Percentiles rank a stretch among this genome's conserved stretches.
These are phyloP conservation scores for Oriolus oriolus DNA, from an alignment of 2,113 vertebrate genomes.

Conservation along the genomic window DNA sequence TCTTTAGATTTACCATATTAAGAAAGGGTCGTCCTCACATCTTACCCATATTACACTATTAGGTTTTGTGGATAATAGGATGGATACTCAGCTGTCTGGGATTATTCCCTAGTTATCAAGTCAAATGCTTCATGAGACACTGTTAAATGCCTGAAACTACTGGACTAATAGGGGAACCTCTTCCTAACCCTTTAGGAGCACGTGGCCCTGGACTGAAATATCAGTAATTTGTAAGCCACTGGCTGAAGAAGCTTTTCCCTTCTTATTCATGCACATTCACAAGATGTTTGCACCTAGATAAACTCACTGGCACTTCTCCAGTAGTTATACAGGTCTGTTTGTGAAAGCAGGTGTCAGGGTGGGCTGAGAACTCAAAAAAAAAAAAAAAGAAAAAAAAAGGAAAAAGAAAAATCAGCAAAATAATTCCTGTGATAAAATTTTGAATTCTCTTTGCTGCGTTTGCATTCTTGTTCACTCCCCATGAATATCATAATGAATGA, in stretches of 20 bases:
- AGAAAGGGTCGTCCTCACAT: not conserved
- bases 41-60: not conserved
- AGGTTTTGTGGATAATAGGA: not conserved
- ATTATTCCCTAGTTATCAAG: not conserved
- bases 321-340: not conserved
- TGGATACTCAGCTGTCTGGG: not conserved
- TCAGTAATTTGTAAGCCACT: not conserved
- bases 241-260: not conserved
- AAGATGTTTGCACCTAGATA: not conserved
- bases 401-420: not conserved
- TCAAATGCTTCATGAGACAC: not conserved
- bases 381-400: not conserved
- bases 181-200: not conserved
- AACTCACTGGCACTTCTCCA: not conserved
- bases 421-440: not conserved
- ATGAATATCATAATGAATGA: not conserved
- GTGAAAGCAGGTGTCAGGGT: not conserved
- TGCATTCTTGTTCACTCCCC: not conserved
- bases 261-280: not conserved
- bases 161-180: not conserved
- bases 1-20: not conserved
- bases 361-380: not conserved
- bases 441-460: not conserved
- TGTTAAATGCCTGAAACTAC: not conserved
- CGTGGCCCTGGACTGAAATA: not conserved